phyloP scores from a whole-genome alignment of 2,888 invertebrate species.

The Tetheella fluctuosa region DNA sequence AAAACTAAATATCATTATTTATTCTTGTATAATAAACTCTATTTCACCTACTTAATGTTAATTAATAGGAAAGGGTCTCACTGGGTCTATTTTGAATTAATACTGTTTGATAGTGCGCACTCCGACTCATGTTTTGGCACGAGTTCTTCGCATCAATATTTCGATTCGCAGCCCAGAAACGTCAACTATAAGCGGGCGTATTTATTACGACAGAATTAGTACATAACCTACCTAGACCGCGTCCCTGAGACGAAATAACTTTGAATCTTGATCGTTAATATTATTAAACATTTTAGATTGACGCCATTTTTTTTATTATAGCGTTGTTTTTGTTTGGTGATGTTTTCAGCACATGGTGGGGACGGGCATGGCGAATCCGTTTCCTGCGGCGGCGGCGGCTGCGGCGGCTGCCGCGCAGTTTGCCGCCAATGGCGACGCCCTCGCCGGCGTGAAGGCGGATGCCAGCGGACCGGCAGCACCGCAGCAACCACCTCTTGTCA shows the following conservation, averaged over 20 bases:
- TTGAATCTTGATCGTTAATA: conserved; percentile 40
- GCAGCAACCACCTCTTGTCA: conserved; percentile 77
- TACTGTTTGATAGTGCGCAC: conserved; percentile 25
- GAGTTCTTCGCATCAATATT: conserved; percentile 71
- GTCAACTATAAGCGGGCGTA: conserved; percentile 72
- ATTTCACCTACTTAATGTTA: too few species aligned
- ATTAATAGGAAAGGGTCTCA: neutral
- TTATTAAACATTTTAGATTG: neutral
- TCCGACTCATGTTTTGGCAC: conserved; percentile 68
- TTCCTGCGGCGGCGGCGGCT: conserved; percentile 86
- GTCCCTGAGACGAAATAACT: conserved; percentile 61
- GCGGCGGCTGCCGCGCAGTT: conserved; percentile 85
- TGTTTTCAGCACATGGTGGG: conserved; percentile 96
- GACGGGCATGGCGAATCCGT: conserved; percentile 92
- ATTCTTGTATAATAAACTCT: too few species aligned
- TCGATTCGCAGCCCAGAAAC: conserved; percentile 77
- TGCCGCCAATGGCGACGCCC: conserved; percentile 82
- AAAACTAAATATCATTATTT: too few species aligned
- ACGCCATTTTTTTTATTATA: neutral
- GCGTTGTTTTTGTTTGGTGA: conserved; percentile 28
- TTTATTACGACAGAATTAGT: conserved; percentile 78
- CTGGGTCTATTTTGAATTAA: conserved; percentile 9
- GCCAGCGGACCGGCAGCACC: conserved; percentile 68
- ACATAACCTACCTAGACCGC: conserved; percentile 53
- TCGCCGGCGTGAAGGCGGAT: conserved; percentile 80